Conservation (phyloP, 2,888 invertebrate genomes). For the Lapara coniferarum region DNA sequence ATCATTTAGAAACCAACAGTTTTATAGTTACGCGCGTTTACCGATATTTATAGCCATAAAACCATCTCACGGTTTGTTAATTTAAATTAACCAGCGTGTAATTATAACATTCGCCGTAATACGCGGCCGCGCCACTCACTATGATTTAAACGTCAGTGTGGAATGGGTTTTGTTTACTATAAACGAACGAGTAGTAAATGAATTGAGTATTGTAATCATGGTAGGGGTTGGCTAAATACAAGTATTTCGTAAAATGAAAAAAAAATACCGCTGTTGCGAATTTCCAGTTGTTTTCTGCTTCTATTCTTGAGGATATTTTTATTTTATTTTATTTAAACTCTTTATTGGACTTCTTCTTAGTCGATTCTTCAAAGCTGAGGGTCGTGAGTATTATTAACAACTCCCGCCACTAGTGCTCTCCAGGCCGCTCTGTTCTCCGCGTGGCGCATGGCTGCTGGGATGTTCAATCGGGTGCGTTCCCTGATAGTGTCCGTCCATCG, state of each 20-base stretch:
- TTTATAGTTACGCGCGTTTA: conserved; percentile 36
- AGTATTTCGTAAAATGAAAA: not conserved
- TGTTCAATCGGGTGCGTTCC: no score
- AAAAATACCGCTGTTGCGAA: no score
- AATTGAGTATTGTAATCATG: conserved; percentile 20
- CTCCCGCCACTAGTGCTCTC: no score
- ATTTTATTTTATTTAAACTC: no score
- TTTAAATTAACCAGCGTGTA: conserved; percentile 70
- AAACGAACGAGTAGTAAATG: conserved; percentile 8
- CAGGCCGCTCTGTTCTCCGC: no score
- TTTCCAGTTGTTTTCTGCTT: no score
- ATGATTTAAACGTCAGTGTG: conserved; percentile 52
- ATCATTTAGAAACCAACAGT: not conserved
- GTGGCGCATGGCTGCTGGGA: no score
- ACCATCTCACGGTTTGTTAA: conserved; percentile 68
- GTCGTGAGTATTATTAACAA: no score
- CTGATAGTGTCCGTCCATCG: no score
- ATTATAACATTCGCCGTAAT: conserved; percentile 63
- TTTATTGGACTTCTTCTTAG: no score
- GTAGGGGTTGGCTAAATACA: not conserved
- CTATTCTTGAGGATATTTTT: no score
- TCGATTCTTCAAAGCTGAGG: no score
- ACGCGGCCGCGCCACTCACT: conserved; percentile 54
- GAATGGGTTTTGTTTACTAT: conserved; percentile 17
- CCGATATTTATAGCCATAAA: conserved; percentile 63